Evolutionary conservation across 2,888 invertebrate genomes (phyloP).

Genomic region (Uropetala carovei): DNA sequence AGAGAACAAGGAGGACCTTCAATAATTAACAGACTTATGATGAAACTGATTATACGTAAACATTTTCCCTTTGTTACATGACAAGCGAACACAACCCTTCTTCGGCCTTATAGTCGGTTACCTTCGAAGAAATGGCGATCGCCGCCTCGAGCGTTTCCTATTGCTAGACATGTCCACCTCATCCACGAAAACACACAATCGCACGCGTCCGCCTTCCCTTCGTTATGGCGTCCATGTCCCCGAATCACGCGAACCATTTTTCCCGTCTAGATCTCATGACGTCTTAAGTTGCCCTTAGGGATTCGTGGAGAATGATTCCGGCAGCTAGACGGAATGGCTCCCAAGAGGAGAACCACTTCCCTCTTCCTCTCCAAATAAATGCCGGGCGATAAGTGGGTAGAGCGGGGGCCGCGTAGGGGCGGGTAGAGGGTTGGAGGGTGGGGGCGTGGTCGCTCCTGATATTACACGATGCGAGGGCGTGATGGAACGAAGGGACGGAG

Average conservation of each 20-base stretch:
- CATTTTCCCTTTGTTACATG: too few species aligned
- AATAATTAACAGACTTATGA: too few species aligned
- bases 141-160: too few species aligned
- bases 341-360: not conserved
- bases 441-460: slow-evolving; percentile 1
- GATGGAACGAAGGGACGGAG: not conserved
- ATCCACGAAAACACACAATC: not conserved
- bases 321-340: not conserved
- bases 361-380: not conserved
- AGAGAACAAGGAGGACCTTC: too few species aligned
- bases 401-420: not conserved
- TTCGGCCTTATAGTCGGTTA: too few species aligned
- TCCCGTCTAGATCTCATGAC: not conserved
- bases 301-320: not conserved
- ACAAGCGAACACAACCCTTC: too few species aligned
- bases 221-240: not conserved
- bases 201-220: not conserved
- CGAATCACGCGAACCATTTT: slow-evolving; percentile 19
- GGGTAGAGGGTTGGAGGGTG: not conserved
- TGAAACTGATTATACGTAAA: too few species aligned
- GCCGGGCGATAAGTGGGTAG: not conserved
- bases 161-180: not conserved
- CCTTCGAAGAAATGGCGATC: too few species aligned
- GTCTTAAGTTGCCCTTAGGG: not conserved
- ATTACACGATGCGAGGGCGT: not conserved